These are phyloP conservation scores for Cyrtonyx montezumae DNA, from an alignment of 2,113 vertebrate species.

Conservation along the genomic window DNA sequence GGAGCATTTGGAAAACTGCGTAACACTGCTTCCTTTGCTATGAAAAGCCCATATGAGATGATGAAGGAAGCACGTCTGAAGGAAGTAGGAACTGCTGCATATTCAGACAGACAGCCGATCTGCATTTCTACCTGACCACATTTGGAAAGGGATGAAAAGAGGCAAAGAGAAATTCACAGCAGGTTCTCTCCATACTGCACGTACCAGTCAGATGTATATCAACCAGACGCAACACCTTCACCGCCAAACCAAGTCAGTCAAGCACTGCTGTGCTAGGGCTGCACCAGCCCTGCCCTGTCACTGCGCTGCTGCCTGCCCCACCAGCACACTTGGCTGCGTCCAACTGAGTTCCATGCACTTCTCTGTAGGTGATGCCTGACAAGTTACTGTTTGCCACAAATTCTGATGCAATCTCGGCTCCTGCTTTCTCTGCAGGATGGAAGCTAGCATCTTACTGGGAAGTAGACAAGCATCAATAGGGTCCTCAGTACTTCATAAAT, in stretches of 20 bases:
- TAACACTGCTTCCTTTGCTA: background rate
- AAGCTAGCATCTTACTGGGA: background rate
- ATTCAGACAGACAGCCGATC: background rate
- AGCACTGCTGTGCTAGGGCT: background rate
- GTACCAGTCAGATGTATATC: background rate
- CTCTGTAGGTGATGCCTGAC: background rate
- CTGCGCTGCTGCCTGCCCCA: background rate
- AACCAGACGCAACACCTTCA: background rate
- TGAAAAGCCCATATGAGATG: background rate
- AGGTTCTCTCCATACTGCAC: background rate
- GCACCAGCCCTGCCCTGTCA: background rate
- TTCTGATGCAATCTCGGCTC: background rate
- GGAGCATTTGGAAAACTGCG: background rate
- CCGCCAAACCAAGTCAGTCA: background rate
- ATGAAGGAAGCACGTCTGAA: background rate
- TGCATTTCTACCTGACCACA: background rate
- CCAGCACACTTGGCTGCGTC: background rate
- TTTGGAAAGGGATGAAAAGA: background rate
- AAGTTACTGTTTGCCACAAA: background rate
- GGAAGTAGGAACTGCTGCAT: background rate
- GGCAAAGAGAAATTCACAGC: background rate
- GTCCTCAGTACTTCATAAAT: background rate
- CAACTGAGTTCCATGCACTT: background rate
- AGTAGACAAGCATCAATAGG: background rate
- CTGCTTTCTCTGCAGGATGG: background rate